phyloP scores from a whole-genome alignment of 2,888 invertebrate genomes.

The Eupithecia pulchellata region DNA sequence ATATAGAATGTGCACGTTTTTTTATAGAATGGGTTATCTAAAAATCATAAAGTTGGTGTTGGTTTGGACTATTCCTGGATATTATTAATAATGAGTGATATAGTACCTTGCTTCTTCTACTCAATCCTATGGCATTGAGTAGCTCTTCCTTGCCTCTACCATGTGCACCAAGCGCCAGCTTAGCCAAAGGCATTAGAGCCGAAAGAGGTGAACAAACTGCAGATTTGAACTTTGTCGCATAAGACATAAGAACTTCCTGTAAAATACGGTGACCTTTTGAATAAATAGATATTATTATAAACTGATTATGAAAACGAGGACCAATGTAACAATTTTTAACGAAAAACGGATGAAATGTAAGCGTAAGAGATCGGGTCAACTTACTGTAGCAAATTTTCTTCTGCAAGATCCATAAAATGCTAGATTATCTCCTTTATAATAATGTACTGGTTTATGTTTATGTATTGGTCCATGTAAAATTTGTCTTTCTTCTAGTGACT shows the following conservation, averaged over 20 bases:
- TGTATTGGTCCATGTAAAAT: not conserved
- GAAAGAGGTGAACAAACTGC: not conserved
- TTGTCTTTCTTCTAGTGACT: not conserved
- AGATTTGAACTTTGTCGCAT: not conserved
- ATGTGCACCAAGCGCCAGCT: not conserved
- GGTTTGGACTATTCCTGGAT: too few relatives aligned
- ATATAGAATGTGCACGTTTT: not conserved
- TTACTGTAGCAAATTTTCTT: slow-evolving; percentile 12
- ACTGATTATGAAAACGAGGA: not conserved
- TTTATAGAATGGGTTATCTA: not conserved
- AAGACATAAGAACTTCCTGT: not conserved
- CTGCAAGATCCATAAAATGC: slow-evolving; percentile 1
- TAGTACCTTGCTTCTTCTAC: not conserved
- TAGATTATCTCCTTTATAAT: not conserved
- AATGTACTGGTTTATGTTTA: not conserved
- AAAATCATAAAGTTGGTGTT: too few relatives aligned
- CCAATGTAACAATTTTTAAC: not conserved
- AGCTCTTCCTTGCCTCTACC: not conserved
- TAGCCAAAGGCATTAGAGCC: slow-evolving; percentile 8
- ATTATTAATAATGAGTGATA: not conserved
- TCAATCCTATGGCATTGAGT: not conserved
- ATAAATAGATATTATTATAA: not conserved
- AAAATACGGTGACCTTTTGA: not conserved
- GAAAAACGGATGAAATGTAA: not conserved
- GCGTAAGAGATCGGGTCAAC: not conserved